Conservation (phyloP, 1,140 invertebrate species). For the Bombus impatiens region DNA sequence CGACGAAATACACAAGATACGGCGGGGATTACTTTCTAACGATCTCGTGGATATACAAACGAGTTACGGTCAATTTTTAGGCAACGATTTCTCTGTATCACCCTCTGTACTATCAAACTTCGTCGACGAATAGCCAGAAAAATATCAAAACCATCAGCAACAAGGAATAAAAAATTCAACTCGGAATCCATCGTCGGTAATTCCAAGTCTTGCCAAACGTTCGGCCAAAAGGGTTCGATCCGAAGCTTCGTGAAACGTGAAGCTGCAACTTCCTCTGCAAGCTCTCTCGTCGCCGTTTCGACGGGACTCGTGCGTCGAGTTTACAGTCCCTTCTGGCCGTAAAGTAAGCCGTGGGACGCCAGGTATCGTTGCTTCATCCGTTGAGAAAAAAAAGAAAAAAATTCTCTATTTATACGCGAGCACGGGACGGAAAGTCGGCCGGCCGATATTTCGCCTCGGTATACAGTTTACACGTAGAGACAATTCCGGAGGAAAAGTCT, state of each 20-base stretch:
- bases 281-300: neutral
- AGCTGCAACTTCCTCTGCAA: neutral
- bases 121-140: neutral
- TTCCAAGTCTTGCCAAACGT: neutral
- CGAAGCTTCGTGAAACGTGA: conserved; percentile 8
- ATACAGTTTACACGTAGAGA: conserved; percentile 75
- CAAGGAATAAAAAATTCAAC: neutral
- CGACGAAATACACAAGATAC: too few relatives aligned
- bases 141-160: neutral
- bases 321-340: conserved; percentile 19
- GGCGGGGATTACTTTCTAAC: neutral
- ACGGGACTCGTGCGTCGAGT: conserved; percentile 21
- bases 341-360: conserved; percentile 20
- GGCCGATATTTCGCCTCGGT: conserved; percentile 68
- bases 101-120: neutral
- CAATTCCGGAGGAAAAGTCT: conserved; percentile 73
- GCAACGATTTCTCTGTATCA: neutral
- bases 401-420: conserved; percentile 74
- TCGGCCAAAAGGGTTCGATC: neutral
- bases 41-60: too few relatives aligned
- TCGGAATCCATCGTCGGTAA: neutral
- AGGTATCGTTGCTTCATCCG: conserved; percentile 28
- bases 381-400: neutral
- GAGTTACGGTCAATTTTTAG: neutral
- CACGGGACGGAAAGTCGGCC: conserved; percentile 33